Conservation (phyloP, 2,797 vertebrate genomes). For the Clarias laeviceps region DNA sequence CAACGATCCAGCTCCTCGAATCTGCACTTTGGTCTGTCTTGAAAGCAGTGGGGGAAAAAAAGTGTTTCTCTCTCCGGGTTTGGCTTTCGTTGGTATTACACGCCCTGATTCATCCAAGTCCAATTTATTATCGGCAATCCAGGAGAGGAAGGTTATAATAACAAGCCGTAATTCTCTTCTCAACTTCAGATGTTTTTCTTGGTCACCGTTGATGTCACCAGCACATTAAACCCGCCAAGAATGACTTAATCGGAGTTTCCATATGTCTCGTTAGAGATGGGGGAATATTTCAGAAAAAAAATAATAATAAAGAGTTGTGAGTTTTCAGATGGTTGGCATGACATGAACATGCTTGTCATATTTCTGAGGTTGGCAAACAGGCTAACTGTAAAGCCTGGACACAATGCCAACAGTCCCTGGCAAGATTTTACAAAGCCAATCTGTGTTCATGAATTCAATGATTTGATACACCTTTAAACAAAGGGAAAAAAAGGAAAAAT, state of each 20-base stretch:
- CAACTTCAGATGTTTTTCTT: constrained; percentile 67
- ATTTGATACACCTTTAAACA: neutral
- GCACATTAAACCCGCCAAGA: constrained; percentile 63
- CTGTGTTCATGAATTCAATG: neutral
- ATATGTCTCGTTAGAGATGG: constrained; percentile 44
- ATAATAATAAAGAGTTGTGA: neutral
- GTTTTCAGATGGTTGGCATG: constrained; percentile 2
- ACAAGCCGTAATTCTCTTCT: constrained; percentile 66
- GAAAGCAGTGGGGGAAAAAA: neutral
- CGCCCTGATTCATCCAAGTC: constrained; percentile 68
- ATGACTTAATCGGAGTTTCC: constrained; percentile 70
- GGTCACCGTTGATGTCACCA: constrained; percentile 74
- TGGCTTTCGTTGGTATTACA: constrained; percentile 64
- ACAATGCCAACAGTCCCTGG: neutral
- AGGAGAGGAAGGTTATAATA: constrained; percentile 71
- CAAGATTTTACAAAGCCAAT: neutral
- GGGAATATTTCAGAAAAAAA: neutral
- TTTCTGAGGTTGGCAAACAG: constrained; percentile 12
- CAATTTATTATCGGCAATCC: constrained; percentile 70
- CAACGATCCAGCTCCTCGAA: constrained; percentile 11
- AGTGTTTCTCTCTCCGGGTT: constrained; percentile 54
- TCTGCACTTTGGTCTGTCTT: constrained; percentile 22
- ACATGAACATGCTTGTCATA: constrained; percentile 1
- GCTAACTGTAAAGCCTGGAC: neutral
- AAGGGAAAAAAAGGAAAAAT: neutral